Evolutionary conservation across 1,140 invertebrate genomes (phyloP).

Genomic region (Drosophila quadrilineata): DNA sequence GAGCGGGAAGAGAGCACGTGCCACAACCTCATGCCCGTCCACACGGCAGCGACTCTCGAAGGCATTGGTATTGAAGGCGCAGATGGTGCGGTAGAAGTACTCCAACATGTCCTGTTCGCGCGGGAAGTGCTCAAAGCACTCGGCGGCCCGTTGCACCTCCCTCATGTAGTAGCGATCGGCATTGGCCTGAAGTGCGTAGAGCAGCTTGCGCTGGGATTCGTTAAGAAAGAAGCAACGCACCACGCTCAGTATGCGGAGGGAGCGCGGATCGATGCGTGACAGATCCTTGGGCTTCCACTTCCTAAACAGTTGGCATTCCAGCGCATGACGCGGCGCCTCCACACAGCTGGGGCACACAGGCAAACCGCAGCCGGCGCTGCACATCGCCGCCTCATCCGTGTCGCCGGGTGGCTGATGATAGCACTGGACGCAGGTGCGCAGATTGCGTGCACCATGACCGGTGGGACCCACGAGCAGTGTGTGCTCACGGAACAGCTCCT

Average conservation of each 20-base stretch:
- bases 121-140: conserved; percentile 83
- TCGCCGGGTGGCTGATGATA: conserved; percentile 47
- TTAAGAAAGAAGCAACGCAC: conserved; percentile 84
- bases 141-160: conserved; percentile 84
- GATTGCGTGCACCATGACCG: conserved; percentile 51
- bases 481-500: conserved; percentile 86
- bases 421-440: conserved; percentile 67
- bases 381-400: conserved; percentile 68
- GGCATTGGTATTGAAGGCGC: conserved; percentile 88
- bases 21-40: conserved; percentile 82
- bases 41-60: conserved; percentile 86
- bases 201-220: conserved; percentile 82
- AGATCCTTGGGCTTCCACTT: conserved; percentile 82
- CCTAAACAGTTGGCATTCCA: conserved; percentile 84
- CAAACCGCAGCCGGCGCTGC: conserved; percentile 80
- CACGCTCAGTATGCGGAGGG: conserved; percentile 83
- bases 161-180: conserved; percentile 82
- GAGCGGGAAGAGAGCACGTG: conserved; percentile 88
- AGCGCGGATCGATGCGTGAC: conserved; percentile 82
- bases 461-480: conserved; percentile 86
- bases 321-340: conserved; percentile 82
- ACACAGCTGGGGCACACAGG: conserved; percentile 83
- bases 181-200: conserved; percentile 84
- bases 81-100: conserved; percentile 82
- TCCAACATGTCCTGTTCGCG: conserved; percentile 85